phyloP scores from a whole-genome alignment of 2,888 invertebrate species.

The Desoria tigrina region DNA sequence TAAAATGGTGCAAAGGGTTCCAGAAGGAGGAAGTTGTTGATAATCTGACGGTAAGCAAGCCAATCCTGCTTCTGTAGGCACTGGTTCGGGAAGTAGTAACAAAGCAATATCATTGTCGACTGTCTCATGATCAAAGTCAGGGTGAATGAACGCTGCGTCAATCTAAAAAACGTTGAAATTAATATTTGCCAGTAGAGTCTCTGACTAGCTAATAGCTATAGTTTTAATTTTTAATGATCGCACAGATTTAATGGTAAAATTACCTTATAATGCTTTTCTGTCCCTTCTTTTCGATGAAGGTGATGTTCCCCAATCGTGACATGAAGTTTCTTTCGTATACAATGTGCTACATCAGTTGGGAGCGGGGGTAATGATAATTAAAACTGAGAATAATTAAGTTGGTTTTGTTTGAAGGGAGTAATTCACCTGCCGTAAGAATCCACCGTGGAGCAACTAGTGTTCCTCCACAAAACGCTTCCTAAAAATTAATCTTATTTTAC shows the following conservation, averaged over 20 bases:
- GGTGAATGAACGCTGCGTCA: slow-evolving; percentile 75
- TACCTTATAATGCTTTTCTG: slow-evolving; percentile 73
- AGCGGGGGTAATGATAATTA: background rate
- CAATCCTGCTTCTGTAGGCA: slow-evolving; percentile 60
- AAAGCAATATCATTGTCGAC: slow-evolving; percentile 92
- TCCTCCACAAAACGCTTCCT: slow-evolving; percentile 88
- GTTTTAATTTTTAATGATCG: too few relatives aligned
- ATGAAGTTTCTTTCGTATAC: slow-evolving; percentile 69
- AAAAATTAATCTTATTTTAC: slow-evolving; percentile 44
- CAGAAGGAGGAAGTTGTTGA: slow-evolving; percentile 65
- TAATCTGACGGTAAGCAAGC: slow-evolving; percentile 79
- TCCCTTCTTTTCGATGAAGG: slow-evolving; percentile 70
- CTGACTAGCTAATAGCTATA: background rate
- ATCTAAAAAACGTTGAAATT: slow-evolving; percentile 56
- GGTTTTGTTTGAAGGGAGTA: background rate
- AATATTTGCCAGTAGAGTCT: too few relatives aligned
- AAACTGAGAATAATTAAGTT: background rate
- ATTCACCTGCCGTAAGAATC: slow-evolving; percentile 67
- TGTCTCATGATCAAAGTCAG: slow-evolving; percentile 80
- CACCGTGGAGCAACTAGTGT: slow-evolving; percentile 78
- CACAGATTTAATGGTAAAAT: background rate
- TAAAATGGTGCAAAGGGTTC: slow-evolving; percentile 77
- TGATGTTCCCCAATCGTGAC: slow-evolving; percentile 86
- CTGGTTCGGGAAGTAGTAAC: slow-evolving; percentile 65
- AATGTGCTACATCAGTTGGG: too few relatives aligned